Evolutionary conservation across 53 echinoderm and acorn worm genomes (phyloP), one percentile per base, ranked within the genome.

Genomic region (Holothuria scabra): DNA sequence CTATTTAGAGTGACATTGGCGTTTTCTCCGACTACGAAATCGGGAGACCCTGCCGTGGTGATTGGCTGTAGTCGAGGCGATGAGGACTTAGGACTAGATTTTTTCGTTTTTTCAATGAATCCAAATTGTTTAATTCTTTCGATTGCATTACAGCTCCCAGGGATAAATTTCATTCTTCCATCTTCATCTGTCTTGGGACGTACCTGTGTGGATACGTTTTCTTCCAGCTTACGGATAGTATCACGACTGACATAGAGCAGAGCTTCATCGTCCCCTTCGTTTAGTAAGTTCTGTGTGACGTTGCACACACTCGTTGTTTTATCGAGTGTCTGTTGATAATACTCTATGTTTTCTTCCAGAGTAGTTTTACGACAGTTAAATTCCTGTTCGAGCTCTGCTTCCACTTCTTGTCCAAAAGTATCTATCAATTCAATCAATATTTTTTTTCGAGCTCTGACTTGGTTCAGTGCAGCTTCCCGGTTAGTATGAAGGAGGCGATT

Each of bases 301-400:
- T 93, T 92, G 46, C 94, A 92, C 29, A 94, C 94, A 49, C 99
- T 93, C 59, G 90, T 83, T 6, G 94, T 94, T 60, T 99, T 94
- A 84, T 94, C 99, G 4, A 99, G 80, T 3, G 90, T 85, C 34
- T 92, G 91, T 65, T 92, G 91, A n/a, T 91, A 66, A 16, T 83
- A 82, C 24, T 92, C 92, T n/a, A 89, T 92, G 46, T 94, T 92
- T 29, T 83, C 80, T 46, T 89, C 91, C 46, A 99, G 76, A 31
- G 85, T 90, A 3, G 87, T 56, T 58, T 83, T 81, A 67, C 94
- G 88, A 25, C 85, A 69, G 1, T 67, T 60, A 74, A 81, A 99
- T 48, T 89, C 91, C 37, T 91, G 91, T 19, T 93, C 84, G 11
- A 93, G 90, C 60, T 96, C 96, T 12, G 84, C 90, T 44, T 85